Conservation (phyloP, 1,140 invertebrate species). For the Macrosteles quadrilineatus region DNA sequence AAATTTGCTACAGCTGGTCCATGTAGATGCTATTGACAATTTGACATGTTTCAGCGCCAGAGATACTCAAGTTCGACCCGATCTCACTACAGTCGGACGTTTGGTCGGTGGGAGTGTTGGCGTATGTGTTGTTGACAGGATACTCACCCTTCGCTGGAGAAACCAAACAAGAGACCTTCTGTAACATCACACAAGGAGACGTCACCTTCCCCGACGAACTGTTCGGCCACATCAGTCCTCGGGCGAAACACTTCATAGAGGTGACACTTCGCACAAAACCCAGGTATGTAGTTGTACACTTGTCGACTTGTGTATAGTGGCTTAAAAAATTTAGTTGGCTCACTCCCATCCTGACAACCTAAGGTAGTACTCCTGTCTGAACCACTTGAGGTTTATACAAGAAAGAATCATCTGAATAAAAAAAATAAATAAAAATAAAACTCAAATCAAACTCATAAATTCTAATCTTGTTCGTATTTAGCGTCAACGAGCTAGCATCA, state of each 20-base stretch:
- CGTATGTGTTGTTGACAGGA: constrained; percentile 90
- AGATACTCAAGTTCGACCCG: constrained; percentile 93
- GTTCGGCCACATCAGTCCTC: constrained; percentile 79
- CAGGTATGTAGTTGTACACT: constrained; percentile 39
- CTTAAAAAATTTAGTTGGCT: no score
- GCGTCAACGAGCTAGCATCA: no score
- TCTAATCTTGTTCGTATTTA: no score
- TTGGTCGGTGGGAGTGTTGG: constrained; percentile 85
- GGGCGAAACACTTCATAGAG: constrained; percentile 82
- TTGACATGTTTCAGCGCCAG: constrained; percentile 78
- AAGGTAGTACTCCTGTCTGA: no score
- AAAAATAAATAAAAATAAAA: no score
- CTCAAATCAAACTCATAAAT: no score
- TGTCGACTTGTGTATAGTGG: neutral
- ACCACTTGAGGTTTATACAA: no score
- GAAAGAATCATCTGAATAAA: no score
- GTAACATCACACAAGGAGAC: constrained; percentile 89
- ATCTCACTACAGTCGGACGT: constrained; percentile 90
- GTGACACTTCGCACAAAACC: constrained; percentile 41
- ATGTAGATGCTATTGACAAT: no score
- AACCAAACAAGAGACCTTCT: constrained; percentile 91
- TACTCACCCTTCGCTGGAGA: constrained; percentile 93
- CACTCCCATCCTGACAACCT: no score
- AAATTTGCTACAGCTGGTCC: no score
- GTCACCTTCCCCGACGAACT: constrained; percentile 89